These are phyloP conservation scores for Cenopis cana DNA, from an alignment of 2,888 invertebrate genomes.

Conservation along the genomic window DNA sequence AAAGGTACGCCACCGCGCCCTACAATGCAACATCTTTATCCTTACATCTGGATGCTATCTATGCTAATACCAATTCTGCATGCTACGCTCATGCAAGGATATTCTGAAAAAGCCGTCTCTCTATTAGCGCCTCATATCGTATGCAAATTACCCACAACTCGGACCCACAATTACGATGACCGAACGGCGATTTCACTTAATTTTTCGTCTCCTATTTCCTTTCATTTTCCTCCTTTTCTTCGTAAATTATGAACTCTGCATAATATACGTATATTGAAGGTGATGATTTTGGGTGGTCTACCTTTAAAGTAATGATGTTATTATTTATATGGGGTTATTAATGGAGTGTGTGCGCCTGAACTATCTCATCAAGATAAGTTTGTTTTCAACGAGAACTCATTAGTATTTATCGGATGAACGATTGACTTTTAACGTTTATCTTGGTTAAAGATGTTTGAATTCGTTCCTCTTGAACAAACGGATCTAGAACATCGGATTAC, in stretches of 20 bases:
- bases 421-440: conserved; percentile 75
- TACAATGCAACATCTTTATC: conserved; percentile 46
- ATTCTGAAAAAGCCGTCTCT: conserved; percentile 72
- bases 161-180: conserved; percentile 67
- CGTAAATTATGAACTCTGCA: conserved; percentile 67
- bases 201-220: conserved; percentile 66
- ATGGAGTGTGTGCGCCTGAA: conserved; percentile 67
- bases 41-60: conserved; percentile 66
- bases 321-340: conserved; percentile 80
- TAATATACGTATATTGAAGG: conserved; percentile 65
- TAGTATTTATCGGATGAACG: conserved; percentile 76
- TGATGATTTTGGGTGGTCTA: conserved; percentile 84
- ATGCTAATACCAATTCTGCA: conserved; percentile 72
- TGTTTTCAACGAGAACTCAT: conserved; percentile 78
- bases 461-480: conserved; percentile 62
- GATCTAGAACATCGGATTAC: conserved; percentile 32
- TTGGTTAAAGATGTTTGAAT: conserved; percentile 64
- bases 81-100: conserved; percentile 65
- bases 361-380: conserved; percentile 81
- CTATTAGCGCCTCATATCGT: conserved; percentile 79
- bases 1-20: conserved; percentile 32
- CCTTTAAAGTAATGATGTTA: conserved; percentile 76
- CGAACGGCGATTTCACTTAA: conserved; percentile 67
- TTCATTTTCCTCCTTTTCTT: conserved; percentile 71
- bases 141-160: conserved; percentile 76